Evolutionary conservation across 2,113 vertebrate species (phyloP), one percentile per base, ranked within the genome.

Genomic region (Origma solitaria): DNA sequence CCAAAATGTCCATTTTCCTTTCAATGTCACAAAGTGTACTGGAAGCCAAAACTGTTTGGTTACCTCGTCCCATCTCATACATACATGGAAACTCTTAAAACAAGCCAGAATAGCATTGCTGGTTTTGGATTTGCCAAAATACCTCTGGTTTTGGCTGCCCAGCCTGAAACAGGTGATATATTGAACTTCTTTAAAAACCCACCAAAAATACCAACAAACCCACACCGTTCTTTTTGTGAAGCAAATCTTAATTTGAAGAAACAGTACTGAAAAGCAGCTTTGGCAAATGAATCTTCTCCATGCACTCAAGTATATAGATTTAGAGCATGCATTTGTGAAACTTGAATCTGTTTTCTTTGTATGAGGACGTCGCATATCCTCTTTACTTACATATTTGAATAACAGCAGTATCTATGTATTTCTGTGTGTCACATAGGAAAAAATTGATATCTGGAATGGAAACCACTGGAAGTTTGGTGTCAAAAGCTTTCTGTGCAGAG

Each of bases 11-110:
- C 20, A 20, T 65, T 94, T 94, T 94, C 49, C 49, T 92, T 87
- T 69, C n/a, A 94, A 33, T 85, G 84, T 92, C 84, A 85, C 57
- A 70, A 64, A 79, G 35, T 87, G 40, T 95, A 76, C 75, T 95
- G 75, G 58, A 94, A 94, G 91, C 50, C 58, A 84, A 78, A 88
- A 72, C 50, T 87, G n/a, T 82, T 90, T 94, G 38, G 75, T 97
- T 95, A 91, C 87, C 40, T 95, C 73, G 92, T 94, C 53, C 28
- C 50, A 50, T 82, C 61, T 95, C 78, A 91, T 23, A 82, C 54
- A 85, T 91, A n/a, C 9, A 20, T 91, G 87, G 82, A 95, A 96
- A 92, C 24, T 58, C 22, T 69, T 88, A 33, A 80, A 94, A 87
- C 57, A 70, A 85, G 84, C 40, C 89, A 95, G 51, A 85, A 53